These are phyloP conservation scores for Macrobrachium rosenbergii DNA, from an alignment of 1,140 invertebrate species.

Conservation along the genomic window DNA sequence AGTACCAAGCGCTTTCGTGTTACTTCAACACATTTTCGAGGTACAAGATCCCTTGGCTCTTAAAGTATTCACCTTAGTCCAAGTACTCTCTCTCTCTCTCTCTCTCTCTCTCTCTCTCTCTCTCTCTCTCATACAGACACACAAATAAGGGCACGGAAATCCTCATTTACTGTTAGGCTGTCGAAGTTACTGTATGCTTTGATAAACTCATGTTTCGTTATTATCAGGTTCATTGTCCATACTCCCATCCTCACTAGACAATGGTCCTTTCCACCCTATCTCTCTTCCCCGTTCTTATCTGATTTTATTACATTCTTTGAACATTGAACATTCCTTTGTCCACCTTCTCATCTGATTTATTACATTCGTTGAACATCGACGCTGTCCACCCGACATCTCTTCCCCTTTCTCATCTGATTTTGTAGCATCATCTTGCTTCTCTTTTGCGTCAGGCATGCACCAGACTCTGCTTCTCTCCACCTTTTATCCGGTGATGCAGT, in stretches of 20 bases:
- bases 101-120: slow-evolving; percentile 31
- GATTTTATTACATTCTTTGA: too few species aligned
- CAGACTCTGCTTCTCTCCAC: not conserved
- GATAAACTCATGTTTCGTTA: too few species aligned
- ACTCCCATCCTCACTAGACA: not conserved
- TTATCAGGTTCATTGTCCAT: too few species aligned
- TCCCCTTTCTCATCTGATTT: not conserved
- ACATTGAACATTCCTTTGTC: too few species aligned
- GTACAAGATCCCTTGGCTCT: not conserved
- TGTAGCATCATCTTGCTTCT: not conserved
- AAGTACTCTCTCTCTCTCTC: slow-evolving; percentile 21
- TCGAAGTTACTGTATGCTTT: too few species aligned
- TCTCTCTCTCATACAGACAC: not conserved
- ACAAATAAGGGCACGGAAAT: too few species aligned
- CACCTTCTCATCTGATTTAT: too few species aligned
- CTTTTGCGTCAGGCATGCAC: not conserved
- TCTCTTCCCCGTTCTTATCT: too few species aligned
- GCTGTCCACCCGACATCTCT: not conserved
- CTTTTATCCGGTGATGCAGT: not conserved
- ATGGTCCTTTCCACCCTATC: too few species aligned
- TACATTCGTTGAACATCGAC: not conserved
- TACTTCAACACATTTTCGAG: too few species aligned
- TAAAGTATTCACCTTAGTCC: not conserved
- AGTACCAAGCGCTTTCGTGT: too few species aligned
- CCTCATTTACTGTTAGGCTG: too few species aligned